Base-by-base conservation (phyloP, 1,140 invertebrate genomes). In the Andricus grossulariae region DNA sequence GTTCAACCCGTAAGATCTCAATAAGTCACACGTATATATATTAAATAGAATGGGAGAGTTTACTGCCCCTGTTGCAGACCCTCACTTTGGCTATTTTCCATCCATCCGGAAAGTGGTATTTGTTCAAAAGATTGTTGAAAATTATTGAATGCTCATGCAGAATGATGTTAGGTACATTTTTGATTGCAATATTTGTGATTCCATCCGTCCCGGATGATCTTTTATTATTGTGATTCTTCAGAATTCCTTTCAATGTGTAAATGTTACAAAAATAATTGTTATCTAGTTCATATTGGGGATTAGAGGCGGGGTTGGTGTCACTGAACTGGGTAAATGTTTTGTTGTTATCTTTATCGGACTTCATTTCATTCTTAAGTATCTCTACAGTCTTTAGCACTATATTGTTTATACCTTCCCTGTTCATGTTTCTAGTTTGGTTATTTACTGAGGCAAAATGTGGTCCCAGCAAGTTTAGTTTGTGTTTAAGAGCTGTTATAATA, bases 1-100 rank as follows among this genome's bases (percentile, higher is more conserved):
- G 8, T 73, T 8, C 0, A 21, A n/a, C 3, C 50, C 66, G 11
- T 74, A 78, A 1, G 72, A 18, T 32, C 70, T 71, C 4, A n/a
- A n/a, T n/a, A 80, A 18, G 6, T 77, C 78, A 11, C 32, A 13
- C 0, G 50, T 77, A 50, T 74, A 80, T 16, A 82, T 78, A 49
- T 75, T 83, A 32, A 57, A 83, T 12, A 52, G 71, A n/a, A n/a
- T n/a, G n/a, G n/a, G n/a, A n/a, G n/a, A n/a, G n/a, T n/a, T n/a
- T n/a, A n/a, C n/a, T n/a, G n/a, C n/a, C n/a, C n/a, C n/a, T n/a
- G n/a, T n/a, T n/a, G n/a, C n/a, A n/a, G n/a, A n/a, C n/a, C n/a
- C n/a, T n/a, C n/a, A 77, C 72, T 49, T 73, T 77, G 0, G 72
- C 57, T 0, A 2, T 15, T 49, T 77, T 73, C 72, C 76, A 77